Evolutionary conservation across 1,140 invertebrate species (phyloP).

Genomic region (Drosophila miranda): DNA sequence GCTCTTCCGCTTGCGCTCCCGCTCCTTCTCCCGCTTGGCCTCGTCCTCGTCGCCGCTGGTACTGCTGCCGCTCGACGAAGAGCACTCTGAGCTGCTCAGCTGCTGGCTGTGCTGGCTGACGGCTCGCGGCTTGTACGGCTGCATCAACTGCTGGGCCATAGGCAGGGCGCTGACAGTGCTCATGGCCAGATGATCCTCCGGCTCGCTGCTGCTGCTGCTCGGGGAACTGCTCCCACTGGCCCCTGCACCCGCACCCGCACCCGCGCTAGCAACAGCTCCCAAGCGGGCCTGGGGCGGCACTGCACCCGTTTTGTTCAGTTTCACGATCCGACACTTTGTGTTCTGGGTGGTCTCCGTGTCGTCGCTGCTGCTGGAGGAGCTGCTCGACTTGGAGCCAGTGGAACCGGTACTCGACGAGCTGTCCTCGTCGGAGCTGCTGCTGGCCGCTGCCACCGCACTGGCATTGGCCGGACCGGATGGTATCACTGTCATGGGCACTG

Average conservation of each 20-base stretch:
- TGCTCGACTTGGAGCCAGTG: constrained; percentile 56
- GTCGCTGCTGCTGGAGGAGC: constrained; percentile 46
- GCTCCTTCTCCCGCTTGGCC: constrained; percentile 42
- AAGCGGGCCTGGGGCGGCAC: constrained; percentile 12
- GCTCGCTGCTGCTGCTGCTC: constrained; percentile 32
- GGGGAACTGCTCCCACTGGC: constrained; percentile 29
- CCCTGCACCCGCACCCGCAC: background rate
- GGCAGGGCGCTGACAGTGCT: constrained; percentile 13
- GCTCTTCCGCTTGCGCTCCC: constrained; percentile 60
- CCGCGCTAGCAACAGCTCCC: background rate
- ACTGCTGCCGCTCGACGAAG: constrained; percentile 52
- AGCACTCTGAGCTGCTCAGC: constrained; percentile 53
- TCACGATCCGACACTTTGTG: constrained; percentile 25
- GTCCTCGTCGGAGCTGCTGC: constrained; percentile 54
- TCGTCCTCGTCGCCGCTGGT: constrained; percentile 62
- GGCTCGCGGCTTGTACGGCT: constrained; percentile 16
- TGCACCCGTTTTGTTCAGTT: constrained; percentile 44
- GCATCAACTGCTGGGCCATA: constrained; percentile 12
- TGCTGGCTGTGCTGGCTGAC: constrained; percentile 38
- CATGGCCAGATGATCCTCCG: constrained; percentile 17
- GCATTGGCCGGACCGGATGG: background rate
- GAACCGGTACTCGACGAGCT: constrained; percentile 56
- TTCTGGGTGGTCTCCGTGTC: constrained; percentile 43
- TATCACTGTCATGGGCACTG: constrained; percentile 10
- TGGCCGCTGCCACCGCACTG: constrained; percentile 1